These are phyloP conservation scores for Tipula helvola DNA, from an alignment of 2,888 invertebrate species.

Conservation along the genomic window DNA sequence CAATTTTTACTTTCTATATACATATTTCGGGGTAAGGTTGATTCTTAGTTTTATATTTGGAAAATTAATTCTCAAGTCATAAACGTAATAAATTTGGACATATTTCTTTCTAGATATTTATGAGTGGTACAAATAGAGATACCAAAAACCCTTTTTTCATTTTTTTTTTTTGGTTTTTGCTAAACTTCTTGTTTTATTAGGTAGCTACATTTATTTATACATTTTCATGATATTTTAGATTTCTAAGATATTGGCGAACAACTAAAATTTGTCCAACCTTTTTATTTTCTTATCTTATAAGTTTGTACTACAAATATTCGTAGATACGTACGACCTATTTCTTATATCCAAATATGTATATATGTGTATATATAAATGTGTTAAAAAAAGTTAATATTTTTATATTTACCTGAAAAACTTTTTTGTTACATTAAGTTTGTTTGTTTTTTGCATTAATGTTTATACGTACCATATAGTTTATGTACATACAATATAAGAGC, in stretches of 20 bases:
- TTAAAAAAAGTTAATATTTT: background rate
- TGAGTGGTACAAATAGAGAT: background rate
- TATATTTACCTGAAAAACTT: background rate
- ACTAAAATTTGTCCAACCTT: background rate
- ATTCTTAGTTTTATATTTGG: background rate
- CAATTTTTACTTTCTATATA: background rate
- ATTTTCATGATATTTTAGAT: background rate
- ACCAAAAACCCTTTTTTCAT: background rate
- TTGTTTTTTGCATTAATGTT: background rate
- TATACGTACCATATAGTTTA: background rate
- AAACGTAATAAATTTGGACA: background rate
- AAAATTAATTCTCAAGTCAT: background rate
- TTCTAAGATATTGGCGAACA: background rate
- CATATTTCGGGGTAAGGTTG: background rate
- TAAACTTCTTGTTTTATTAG: background rate
- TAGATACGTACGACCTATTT: background rate
- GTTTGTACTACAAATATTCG: background rate
- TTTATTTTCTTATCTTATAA: background rate
- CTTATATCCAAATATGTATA: background rate
- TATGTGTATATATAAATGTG: background rate
- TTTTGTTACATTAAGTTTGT: background rate
- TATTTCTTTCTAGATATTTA: background rate
- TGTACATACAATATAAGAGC: background rate
- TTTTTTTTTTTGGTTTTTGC: background rate
- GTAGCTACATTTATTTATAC: background rate